Evolutionary conservation across 2,797 vertebrate genomes (phyloP), one percentile per base, ranked within the genome.

Genomic region (Enteromius thamalakanensis): DNA sequence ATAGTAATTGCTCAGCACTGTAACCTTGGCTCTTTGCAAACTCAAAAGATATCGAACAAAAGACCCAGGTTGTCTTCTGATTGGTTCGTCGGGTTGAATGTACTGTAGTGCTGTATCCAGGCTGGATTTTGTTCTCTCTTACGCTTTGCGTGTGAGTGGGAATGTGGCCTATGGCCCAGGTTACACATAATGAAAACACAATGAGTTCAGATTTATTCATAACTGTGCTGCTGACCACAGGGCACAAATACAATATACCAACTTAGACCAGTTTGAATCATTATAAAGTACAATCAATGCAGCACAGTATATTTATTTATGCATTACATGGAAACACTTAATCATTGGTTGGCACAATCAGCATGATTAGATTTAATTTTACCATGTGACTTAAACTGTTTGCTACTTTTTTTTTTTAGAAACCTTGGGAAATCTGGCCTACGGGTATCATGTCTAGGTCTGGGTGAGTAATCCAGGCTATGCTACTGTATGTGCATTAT

Each of bases 361-460:
- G 29, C 23, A 64, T 14, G 11, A 45, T 29, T 76, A 26, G 0
- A 32, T 49, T 4, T 26, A 8, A 60, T 51, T 79, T 45, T 32
- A 53, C 19, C 12, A 47, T 79, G 6, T 68, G 6, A 15, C 51
- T 3, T 64, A 17, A 8, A 79, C 6, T 40, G 40, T 70, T 53
- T 70, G 6, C 88, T 9, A 11, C 0, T n/a, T n/a, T n/a, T n/a
- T 15, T 89, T 94, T 93, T 92, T 75, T 93, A 98, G 97, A 92
- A 97, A 97, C 89, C 94, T 98, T 21, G 97, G 97, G 3, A 98
- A 97, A 88, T 98, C 97, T 0, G 97, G 97, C 76, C 89, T 98
- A 79, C 93, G 97, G 0, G 97, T 98, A 75, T 98, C 97, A 90
- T 98, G 97, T 92, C 95, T 98, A 76, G 97, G 97, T 79, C 93